Base-by-base conservation (phyloP, 2,113 vertebrate species). In the rabbit (Oryctolagus cuniculus) region DNA sequence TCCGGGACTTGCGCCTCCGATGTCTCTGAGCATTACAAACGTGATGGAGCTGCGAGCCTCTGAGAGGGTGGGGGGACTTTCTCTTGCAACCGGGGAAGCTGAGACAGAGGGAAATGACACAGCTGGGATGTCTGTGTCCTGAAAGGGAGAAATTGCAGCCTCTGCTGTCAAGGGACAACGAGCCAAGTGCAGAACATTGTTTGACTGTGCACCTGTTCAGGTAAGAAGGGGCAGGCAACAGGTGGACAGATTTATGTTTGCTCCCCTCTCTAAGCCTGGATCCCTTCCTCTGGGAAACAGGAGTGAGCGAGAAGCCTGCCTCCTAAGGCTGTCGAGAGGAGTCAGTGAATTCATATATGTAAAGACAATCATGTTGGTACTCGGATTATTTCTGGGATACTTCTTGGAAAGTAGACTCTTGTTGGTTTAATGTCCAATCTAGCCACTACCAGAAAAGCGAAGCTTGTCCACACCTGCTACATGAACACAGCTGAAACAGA, bases 231-330 rank as follows among this genome's bases (percentile, higher is more conserved):
- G 16, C 36, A 80, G 83, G 34, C 55, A 80, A 70, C 5, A 38
- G 36, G 77, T 90, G 70, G 31, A 27, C 27, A 17, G 6, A 25
- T 85, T 67, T 95, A 66, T 77, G 5, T 44, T 73, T 94, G 36
- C n/a, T 86, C 29, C 21, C 63, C n/a, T 63, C 36, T 72, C 17
- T 38, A 64, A 83, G 55, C 17, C 8, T 89, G 24, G 24, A 49
- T 72, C 66, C 87, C 79, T 87, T 94, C 53, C 85, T 93, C 49
- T 79, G 55, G 84, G 75, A 89, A 92, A 87, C 31, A 73, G 67
- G 31, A 27, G 31, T 21, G 44, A 64, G 70, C 17, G 55, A 17
- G 27, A 21, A 29, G 27, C 31, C 36, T 53, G n/a, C 19, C 25
- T 72, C 67, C 44, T 58, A 67, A 73, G 70, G 44, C 34, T 80